Conservation (phyloP, 2,113 vertebrate species). For the Cercocebus atys region DNA sequence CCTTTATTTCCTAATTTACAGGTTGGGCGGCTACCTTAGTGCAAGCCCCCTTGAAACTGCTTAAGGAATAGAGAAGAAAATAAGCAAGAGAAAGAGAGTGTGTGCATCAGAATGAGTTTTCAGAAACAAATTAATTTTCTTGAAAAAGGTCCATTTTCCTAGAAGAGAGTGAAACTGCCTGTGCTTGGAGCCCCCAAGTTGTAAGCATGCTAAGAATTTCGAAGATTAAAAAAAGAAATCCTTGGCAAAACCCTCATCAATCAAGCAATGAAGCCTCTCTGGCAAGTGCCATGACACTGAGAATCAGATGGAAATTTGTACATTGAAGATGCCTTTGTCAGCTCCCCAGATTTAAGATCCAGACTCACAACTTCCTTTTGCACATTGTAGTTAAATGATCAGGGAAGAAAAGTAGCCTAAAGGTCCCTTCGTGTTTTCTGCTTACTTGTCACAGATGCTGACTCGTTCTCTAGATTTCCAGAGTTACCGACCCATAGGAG, state of each 20-base stretch:
- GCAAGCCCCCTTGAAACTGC: not conserved
- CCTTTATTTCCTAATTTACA: not conserved
- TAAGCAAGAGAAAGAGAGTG: not conserved
- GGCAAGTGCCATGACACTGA: not conserved
- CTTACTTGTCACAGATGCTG: not conserved
- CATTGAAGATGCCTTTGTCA: not conserved
- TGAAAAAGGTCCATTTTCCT: not conserved
- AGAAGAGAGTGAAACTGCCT: not conserved
- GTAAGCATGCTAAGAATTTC: slow-evolving; percentile 10
- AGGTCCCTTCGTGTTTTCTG: not conserved
- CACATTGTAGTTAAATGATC: not conserved
- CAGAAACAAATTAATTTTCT: not conserved
- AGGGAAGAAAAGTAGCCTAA: not conserved
- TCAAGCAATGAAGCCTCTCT: not conserved
- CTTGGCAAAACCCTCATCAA: not conserved
- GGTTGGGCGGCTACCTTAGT: not conserved
- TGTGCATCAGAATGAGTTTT: not conserved
- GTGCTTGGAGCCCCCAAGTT: not conserved
- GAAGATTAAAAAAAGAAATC: not conserved
- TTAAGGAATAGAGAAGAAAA: not conserved
- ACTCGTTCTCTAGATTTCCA: not conserved
- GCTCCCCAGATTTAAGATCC: not conserved
- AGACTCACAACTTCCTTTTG: not conserved
- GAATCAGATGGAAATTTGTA: not conserved
- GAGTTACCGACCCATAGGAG: not conserved